Evolutionary conservation across 2,797 vertebrate genomes (phyloP), one percentile per base, ranked within the genome.

Genomic region (Hipposideros larvatus): DNA sequence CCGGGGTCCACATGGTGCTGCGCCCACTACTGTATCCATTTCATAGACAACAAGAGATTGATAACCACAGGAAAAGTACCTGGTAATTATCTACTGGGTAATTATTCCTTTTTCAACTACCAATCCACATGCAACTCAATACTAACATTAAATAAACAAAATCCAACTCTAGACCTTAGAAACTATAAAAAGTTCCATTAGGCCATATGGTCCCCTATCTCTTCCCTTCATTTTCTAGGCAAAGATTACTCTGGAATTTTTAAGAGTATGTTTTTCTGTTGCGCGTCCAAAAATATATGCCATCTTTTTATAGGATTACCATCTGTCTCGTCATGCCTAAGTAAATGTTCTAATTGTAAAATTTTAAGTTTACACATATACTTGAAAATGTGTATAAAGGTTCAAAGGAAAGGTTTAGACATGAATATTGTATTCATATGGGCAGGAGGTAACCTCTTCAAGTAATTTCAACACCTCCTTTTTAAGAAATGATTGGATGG

Each of bases 251-350:
- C 94, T 93, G 59, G 37, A 92, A 90, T 95, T 92, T 87, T 95
- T 95, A 94, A 94, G 90, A 94, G 51, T 95, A 90, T 97, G 90
- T 96, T 97, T 97, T 97, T 92, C 96, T 97, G 91, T 97, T 97
- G 88, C 89, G 96, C 75, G 91, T 97, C 95, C 90, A 96, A 97
- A 97, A 96, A 97, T 97, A 97, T 31, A 96, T 61, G 75, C 51
- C 89, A 91, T 97, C 96, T 97, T 97, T 96, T 97, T 96, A 96
- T 96, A 96, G 96, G 46, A 61, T 89, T 89, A 77, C 96, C 96
- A 97, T 97, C 96, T 98, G 97, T 93, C 80, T 93, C 55, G 5
- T 74, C 37, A 26, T 87, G 91, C 92, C 22, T 57, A 48, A 96
- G 87, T 92, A 74, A 95, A 92, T 73, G 88, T 84, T 97, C 91